Base-by-base conservation (phyloP, 1,140 invertebrate genomes). In the Pachyrhynchus sulphureomaculatus region DNA sequence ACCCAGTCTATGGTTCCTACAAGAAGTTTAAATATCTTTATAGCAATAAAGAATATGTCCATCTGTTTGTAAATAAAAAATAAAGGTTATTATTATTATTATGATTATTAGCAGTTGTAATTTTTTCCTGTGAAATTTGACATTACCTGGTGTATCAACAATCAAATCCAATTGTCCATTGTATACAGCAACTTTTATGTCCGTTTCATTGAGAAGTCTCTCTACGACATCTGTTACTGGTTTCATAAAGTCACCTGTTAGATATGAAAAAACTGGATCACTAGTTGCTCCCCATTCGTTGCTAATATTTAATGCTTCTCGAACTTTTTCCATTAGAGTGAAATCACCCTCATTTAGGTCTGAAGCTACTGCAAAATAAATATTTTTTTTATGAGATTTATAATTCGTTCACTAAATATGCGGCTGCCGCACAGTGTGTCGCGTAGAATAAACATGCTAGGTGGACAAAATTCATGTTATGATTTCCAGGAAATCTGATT, bases 231-330 rank as follows among this genome's bases (percentile, higher is more conserved):
- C 70, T 9, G 85, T 83, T 20, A 89, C 90, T 10, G 91, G 89
- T 71, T 90, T 91, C 91, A 95, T 94, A 68, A 94, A 94, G 71
- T 94, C 92, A 15, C 62, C 82, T 13, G 53, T 62, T 21, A 91
- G 81, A 10, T 71, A 75, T 29, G 69, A 55, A 73, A 92, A 93
- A 0, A 93, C 90, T 0, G 55, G 20, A 3, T 63, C 62, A 4
- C 82, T 81, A 68, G 87, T 84, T 4, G 67, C 72, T 33, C 83
- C 84, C 85, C 88, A 92, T 83, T 87, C 91, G 5, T 65, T 74
- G 0, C 86, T 82, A 39, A 77, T 72, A n/a, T 68, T 74, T 0
- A 92, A 76, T 5, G 84, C 84, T 45, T 82, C 53, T 60, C 83
- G 87, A 0, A 92, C 86, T 34, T 75, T 67, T 0, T 90, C 89